Evolutionary conservation across 2,113 vertebrate species (phyloP), one percentile per base, ranked within the genome.

Genomic region (Hiodon alosoides): DNA sequence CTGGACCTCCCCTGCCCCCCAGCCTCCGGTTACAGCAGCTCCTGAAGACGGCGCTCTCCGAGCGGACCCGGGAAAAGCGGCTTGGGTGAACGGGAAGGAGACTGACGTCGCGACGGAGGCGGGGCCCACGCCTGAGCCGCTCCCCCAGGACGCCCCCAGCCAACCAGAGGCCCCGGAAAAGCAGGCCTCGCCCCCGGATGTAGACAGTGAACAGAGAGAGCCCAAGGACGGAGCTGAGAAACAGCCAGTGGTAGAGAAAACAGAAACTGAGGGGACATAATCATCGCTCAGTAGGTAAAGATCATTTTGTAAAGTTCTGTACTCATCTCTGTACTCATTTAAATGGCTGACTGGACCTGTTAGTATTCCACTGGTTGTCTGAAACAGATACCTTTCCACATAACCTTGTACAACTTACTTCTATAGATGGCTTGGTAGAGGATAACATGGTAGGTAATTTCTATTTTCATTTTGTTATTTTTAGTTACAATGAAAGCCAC

Each of bases 201-300:
- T 89, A 90, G 92, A 86, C 91, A 94, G 90, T 94, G 93, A 94
- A 93, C 94, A 95, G 93, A 95, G 87, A 92, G 93, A 93, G 90
- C 92, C 93, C 91, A 86, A 90, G 93, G 94, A 94, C 92, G 95
- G 94, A 89, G 89, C 95, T 94, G 92, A 94, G 86, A 96, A 91
- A 95, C 95, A 95, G 93, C 93, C 95, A 95, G 95, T 98, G 94
- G 93, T 98, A 94, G 96, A 96, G 94, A 95, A 94, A 94, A 96
- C 95, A 94, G 96, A 98, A 94, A 98, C 95, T 97, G 96, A 98
- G 93, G 95, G 95, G 94, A 96, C 97, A 98, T 99, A 98, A 98
- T 95, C 95, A 95, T 98, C 96, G 94, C 95, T 97, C 95, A 98
- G 95, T 98, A 98, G 96, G 95, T 99, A 99, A 98, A 96, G 95